Percentiles rank a stretch among this genome's conserved stretches.
These are phyloP conservation scores for Ctena decussata DNA, from an alignment of 2,888 invertebrate genomes.

Conservation along the genomic window DNA sequence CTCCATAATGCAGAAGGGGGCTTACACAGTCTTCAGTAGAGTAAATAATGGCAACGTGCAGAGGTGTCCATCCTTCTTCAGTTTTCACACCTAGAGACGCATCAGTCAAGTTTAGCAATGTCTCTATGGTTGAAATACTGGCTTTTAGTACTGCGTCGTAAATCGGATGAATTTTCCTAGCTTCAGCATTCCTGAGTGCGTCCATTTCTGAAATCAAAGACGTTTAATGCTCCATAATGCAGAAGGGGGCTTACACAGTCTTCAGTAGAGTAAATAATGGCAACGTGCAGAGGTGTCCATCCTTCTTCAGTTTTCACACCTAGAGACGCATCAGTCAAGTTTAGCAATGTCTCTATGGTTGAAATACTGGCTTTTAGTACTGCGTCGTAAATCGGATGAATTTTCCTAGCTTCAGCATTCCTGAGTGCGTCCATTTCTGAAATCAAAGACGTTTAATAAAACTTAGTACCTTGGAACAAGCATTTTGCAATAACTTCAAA, in stretches of 20 bases:
- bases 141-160: not conserved
- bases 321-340: not conserved
- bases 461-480: no score
- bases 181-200: no score
- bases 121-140: not conserved
- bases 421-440: no score
- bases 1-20: not conserved
- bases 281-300: not conserved
- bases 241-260: not conserved
- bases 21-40: not conserved
- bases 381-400: not conserved
- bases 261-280: not conserved
- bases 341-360: not conserved
- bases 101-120: not conserved
- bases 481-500: no score
- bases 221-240: not conserved
- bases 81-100: not conserved
- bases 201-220: no score
- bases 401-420: no score
- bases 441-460: no score
- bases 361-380: not conserved
- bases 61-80: not conserved
- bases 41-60: not conserved
- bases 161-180: no score
- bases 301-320: not conserved